A percentile compares a stretch with the other conserved stretches of the same genome.
These are phyloP conservation scores for Aproaerema taeniolella DNA, from an alignment of 2,888 invertebrate species.

Conservation along the genomic window DNA sequence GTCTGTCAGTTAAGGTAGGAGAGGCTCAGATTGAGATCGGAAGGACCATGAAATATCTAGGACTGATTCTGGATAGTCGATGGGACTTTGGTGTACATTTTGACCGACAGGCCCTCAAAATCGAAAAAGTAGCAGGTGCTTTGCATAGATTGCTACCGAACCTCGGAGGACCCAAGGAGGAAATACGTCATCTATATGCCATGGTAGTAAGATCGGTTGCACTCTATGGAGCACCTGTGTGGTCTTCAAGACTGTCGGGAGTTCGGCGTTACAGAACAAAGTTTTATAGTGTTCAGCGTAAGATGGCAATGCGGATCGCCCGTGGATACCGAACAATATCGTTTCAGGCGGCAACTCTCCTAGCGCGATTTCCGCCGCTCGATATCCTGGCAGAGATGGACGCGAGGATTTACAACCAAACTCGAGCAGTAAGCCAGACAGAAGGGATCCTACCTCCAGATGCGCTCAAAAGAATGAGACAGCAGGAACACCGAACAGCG, in stretches of 20 bases:
- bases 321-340: conserved; percentile 16
- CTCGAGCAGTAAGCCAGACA: background rate
- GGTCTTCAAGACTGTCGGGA: too few species aligned
- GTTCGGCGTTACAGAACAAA: background rate
- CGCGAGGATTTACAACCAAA: conserved; percentile 3
- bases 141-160: background rate
- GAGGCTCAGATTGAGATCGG: background rate
- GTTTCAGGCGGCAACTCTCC: conserved; percentile 13
- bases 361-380: conserved; percentile 16
- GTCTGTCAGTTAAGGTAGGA: conserved; percentile 1
- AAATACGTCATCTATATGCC: conserved; percentile 7
- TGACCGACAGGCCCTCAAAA: background rate
- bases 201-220: conserved; percentile 10
- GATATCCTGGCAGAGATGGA: conserved; percentile 18
- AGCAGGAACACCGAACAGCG: background rate
- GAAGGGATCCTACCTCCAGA: background rate
- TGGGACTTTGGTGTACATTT: conserved; percentile 6
- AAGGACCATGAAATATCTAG: conserved; percentile 10
- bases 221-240: conserved; percentile 1
- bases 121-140: background rate
- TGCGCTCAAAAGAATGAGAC: background rate
- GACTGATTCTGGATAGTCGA: conserved; percentile 14
- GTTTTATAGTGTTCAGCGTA: background rate
- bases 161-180: too few species aligned
- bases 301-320: background rate